Evolutionary conservation across 2,113 vertebrate species (phyloP).

Genomic region (Sporophila hypoxantha): DNA sequence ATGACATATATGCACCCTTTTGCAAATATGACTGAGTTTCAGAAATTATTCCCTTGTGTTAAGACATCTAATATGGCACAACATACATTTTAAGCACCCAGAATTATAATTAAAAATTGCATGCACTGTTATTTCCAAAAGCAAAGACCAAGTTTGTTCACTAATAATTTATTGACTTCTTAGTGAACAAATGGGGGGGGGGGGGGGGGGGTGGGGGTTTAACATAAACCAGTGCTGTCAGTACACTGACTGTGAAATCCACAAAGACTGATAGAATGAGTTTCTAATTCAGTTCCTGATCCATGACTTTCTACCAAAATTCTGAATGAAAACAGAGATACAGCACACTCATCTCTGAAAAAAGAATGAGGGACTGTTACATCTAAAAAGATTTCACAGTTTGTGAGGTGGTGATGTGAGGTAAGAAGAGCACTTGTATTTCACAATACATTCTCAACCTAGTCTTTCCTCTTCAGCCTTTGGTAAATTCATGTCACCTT

Average conservation of each 20-base stretch:
- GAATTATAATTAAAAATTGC: not conserved
- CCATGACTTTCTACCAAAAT: not conserved
- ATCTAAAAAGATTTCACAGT: not conserved
- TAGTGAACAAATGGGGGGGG: not conserved
- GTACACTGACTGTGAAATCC: not conserved
- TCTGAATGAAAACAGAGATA: not conserved
- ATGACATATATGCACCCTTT: not conserved
- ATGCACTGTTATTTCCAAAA: not conserved
- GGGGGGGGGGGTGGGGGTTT: rapidly evolving
- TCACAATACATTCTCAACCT: not conserved
- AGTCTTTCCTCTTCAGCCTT: not conserved
- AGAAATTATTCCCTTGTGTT: not conserved
- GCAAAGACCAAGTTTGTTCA: not conserved
- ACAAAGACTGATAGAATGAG: not conserved
- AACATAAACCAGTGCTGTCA: not conserved
- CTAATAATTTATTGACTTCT: not conserved
- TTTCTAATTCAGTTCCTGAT: not conserved
- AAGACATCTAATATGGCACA: not conserved
- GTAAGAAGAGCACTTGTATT: not conserved
- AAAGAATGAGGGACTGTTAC: not conserved
- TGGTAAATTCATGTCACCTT: not conserved
- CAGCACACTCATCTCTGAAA: not conserved
- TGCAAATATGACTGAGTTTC: not conserved
- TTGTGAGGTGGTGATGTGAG: not conserved
- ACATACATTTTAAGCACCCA: not conserved